These are phyloP conservation scores for Poecile atricapillus DNA, from an alignment of 2,113 vertebrate species.

Conservation along the genomic window DNA sequence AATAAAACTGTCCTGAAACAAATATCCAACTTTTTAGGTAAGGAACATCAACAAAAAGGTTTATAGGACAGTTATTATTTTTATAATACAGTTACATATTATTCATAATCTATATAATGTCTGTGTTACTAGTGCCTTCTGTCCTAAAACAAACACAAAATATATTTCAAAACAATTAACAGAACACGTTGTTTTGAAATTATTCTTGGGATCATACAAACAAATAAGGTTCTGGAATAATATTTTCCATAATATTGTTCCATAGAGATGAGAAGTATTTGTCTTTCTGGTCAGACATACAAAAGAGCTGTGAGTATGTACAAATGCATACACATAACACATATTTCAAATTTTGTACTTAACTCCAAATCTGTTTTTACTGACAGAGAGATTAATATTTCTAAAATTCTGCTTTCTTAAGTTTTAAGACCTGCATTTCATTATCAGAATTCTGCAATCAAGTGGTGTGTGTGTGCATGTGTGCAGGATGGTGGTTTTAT, in stretches of 20 bases:
- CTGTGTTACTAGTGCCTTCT: neutral
- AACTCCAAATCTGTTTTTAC: neutral
- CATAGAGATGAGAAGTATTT: neutral
- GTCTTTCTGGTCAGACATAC: neutral
- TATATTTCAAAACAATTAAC: neutral
- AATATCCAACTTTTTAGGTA: neutral
- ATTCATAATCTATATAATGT: neutral
- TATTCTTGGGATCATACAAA: neutral
- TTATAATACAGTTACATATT: neutral
- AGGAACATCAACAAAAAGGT: neutral
- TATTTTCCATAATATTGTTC: neutral
- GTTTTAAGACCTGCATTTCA: neutral
- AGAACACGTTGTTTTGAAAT: neutral
- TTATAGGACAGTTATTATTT: neutral
- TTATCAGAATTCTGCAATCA: neutral
- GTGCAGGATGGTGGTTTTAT: neutral
- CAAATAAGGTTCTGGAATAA: neutral
- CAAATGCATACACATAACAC: neutral
- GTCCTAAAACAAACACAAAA: neutral
- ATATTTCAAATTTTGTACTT: neutral
- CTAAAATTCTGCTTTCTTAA: neutral
- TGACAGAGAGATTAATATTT: neutral
- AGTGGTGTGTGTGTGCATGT: fast-evolving
- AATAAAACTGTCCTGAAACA: neutral
- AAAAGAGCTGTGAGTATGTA: neutral